phyloP scores from a whole-genome alignment of 2,888 invertebrate genomes.

The Temnothorax ravouxi region DNA sequence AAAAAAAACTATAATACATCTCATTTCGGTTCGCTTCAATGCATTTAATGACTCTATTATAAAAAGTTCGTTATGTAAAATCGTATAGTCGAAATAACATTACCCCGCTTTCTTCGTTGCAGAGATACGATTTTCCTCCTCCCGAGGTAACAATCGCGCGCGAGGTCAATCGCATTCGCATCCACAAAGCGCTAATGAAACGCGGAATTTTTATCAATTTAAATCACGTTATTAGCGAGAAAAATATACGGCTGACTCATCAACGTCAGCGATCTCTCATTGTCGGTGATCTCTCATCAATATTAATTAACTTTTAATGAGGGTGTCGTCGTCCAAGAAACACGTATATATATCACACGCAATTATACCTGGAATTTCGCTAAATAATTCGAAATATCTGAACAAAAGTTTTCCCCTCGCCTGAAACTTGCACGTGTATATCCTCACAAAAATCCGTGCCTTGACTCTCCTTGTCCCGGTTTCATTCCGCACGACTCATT shows the following conservation, averaged over 20 bases:
- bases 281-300: constrained; percentile 29
- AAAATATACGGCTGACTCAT: constrained; percentile 29
- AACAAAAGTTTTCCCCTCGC: neutral
- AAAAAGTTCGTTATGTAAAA: constrained; percentile 2
- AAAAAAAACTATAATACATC: neutral
- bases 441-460: neutral
- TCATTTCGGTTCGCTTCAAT: constrained; percentile 12
- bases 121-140: constrained; percentile 5
- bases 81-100: constrained; percentile 20
- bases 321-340: neutral
- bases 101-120: constrained; percentile 32
- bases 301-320: constrained; percentile 39
- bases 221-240: constrained; percentile 9
- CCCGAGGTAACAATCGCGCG: neutral
- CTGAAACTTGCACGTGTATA: neutral
- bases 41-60: neutral
- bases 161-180: constrained; percentile 18
- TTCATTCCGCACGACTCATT: constrained; percentile 23
- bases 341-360: neutral
- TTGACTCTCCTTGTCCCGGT: neutral
- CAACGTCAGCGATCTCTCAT: constrained; percentile 21
- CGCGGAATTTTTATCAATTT: constrained; percentile 17
- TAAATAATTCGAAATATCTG: neutral
- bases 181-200: constrained; percentile 22
- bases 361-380: constrained; percentile 20